Conservation (phyloP, 1,140 invertebrate genomes). For the Drosophila saltans region DNA sequence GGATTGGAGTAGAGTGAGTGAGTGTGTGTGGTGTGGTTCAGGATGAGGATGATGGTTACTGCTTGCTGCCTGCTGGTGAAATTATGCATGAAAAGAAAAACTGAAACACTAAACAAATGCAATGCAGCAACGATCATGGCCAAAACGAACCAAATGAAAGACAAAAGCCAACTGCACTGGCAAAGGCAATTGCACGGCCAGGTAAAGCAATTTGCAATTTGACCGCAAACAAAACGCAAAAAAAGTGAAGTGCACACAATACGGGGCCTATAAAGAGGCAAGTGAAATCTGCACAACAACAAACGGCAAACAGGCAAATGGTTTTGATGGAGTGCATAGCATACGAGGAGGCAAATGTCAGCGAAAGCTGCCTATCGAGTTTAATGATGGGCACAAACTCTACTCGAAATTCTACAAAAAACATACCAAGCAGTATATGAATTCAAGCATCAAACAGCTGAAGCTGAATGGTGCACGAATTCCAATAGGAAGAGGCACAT, state of each 20-base stretch:
- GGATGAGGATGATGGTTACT: constrained; percentile 11
- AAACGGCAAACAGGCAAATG: constrained; percentile 43
- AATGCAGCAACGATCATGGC: constrained; percentile 33
- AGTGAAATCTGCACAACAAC: constrained; percentile 65
- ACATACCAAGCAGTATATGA: not conserved
- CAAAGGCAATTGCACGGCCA: constrained; percentile 53
- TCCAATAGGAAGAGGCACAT: too few relatives aligned
- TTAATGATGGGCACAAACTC: constrained; percentile 42
- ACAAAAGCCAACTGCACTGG: constrained; percentile 51
- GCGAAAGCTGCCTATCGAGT: constrained; percentile 55
- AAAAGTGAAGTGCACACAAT: constrained; percentile 20
- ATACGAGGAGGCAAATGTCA: constrained; percentile 49
- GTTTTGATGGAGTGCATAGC: constrained; percentile 38
- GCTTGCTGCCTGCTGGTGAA: constrained; percentile 58
- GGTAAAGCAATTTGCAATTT: constrained; percentile 67
- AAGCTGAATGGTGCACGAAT: not conserved
- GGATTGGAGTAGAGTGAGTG: constrained; percentile 17
- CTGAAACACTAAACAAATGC: constrained; percentile 18
- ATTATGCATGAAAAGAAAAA: constrained; percentile 44
- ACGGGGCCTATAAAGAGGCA: constrained; percentile 28
- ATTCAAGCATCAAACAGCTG: not conserved
- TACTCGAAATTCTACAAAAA: not conserved
- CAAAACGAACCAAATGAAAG: constrained; percentile 30
- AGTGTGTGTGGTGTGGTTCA: not conserved
- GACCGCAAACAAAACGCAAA: constrained; percentile 71